A percentile compares a stretch with the other conserved stretches of the same genome.
These are phyloP conservation scores for Orussus abietinus DNA, from an alignment of 1,140 invertebrate genomes.

Conservation along the genomic window DNA sequence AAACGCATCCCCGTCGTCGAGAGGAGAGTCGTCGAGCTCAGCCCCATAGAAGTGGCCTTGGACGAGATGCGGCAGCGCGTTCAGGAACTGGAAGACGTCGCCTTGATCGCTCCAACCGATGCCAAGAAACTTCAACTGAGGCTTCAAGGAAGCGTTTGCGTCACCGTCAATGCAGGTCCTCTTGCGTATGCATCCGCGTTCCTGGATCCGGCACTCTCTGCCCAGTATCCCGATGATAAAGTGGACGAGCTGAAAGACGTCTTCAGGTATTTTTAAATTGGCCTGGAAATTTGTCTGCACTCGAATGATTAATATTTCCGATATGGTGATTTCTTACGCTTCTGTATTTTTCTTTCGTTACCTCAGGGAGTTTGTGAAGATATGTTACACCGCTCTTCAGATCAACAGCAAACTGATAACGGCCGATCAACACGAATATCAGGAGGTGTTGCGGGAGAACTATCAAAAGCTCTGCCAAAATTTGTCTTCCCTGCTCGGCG, in stretches of 20 bases:
- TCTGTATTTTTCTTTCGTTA: conserved; percentile 20
- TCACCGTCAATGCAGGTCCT: conserved; percentile 93
- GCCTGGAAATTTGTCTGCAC: not conserved
- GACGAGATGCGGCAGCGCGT: conserved; percentile 87
- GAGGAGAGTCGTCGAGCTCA: conserved; percentile 73
- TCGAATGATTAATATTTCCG: conserved; percentile 6
- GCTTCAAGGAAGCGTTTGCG: conserved; percentile 85
- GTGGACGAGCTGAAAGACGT: conserved; percentile 81
- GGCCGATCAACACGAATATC: conserved; percentile 84
- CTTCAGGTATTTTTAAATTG: conserved; percentile 70
- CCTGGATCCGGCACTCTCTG: conserved; percentile 65
- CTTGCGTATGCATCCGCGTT: conserved; percentile 89
- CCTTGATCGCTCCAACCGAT: conserved; percentile 74
- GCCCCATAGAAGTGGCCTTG: conserved; percentile 90
- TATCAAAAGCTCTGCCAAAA: conserved; percentile 80
- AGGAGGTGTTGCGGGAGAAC: conserved; percentile 78
- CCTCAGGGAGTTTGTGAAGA: conserved; percentile 80
- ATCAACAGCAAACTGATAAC: conserved; percentile 82
- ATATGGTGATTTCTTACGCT: conserved; percentile 5
- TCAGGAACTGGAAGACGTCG: conserved; percentile 79
- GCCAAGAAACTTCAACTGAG: conserved; percentile 85
- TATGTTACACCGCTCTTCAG: conserved; percentile 82
- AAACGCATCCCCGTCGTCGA: conserved; percentile 77
- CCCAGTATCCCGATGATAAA: conserved; percentile 72
- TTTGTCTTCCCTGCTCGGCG: conserved; percentile 68